These are phyloP conservation scores for Coelopa pilipes DNA, from an alignment of 2,888 invertebrate species.

Conservation along the genomic window DNA sequence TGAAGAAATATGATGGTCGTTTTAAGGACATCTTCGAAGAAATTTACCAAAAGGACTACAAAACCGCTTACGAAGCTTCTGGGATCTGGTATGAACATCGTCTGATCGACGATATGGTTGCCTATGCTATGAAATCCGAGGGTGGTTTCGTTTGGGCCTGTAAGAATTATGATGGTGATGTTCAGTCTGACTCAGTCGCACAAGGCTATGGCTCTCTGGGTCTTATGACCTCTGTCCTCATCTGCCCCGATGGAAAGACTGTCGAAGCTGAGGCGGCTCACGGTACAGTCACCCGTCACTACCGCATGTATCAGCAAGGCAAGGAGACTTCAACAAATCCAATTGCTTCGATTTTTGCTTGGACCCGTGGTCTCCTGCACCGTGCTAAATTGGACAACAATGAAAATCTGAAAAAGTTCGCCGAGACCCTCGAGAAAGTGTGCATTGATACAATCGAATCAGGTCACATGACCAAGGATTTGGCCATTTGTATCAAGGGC, in stretches of 20 bases:
- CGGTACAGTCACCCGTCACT: constrained; percentile 95
- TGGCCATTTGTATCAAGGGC: constrained; percentile 97
- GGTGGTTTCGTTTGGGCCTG: constrained; percentile 99
- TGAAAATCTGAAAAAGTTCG: constrained; percentile 78
- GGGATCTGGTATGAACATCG: constrained; percentile 98
- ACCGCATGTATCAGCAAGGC: constrained; percentile 88
- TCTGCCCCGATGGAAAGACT: constrained; percentile 98
- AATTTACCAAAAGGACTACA: constrained; percentile 90
- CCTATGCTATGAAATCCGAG: constrained; percentile 96
- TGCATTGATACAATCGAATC: constrained; percentile 95
- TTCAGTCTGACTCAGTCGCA: constrained; percentile 97
- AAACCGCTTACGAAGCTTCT: constrained; percentile 81
- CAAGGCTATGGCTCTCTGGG: constrained; percentile 97
- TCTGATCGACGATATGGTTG: constrained; percentile 99
- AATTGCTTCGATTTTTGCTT: constrained; percentile 98
- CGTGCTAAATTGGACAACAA: constrained; percentile 95
- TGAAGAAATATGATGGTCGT: constrained; percentile 95
- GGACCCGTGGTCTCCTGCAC: constrained; percentile 94
- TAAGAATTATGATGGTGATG: constrained; percentile 99
- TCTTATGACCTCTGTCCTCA: constrained; percentile 96
- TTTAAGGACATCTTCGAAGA: constrained; percentile 98
- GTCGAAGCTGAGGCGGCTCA: constrained; percentile 99
- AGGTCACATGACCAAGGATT: constrained; percentile 97
- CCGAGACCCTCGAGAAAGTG: constrained; percentile 86
- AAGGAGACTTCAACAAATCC: constrained; percentile 99